Conservation (phyloP, 1,140 invertebrate species). For the Drosophila lacertosa region DNA sequence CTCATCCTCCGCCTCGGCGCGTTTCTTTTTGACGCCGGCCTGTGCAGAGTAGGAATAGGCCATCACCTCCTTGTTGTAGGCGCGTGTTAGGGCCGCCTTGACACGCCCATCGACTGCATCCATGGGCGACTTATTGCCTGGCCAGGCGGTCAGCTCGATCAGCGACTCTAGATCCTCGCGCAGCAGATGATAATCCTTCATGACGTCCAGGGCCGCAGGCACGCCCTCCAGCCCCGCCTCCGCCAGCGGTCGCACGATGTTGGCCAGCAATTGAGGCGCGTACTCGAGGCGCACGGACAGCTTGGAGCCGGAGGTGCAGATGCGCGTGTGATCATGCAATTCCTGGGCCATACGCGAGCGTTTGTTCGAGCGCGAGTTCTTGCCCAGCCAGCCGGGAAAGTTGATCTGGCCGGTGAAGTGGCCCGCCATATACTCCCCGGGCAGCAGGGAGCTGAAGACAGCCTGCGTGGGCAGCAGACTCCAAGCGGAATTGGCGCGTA, state of each 20-base stretch:
- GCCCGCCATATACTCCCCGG: conserved; percentile 93
- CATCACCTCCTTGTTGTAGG: conserved; percentile 93
- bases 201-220: conserved; percentile 88
- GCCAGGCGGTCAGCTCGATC: conserved; percentile 93
- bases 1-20: conserved; percentile 80
- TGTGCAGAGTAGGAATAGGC: conserved; percentile 89
- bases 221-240: conserved; percentile 89
- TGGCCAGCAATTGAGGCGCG: conserved; percentile 88
- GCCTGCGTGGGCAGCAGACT: conserved; percentile 95
- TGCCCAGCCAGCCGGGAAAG: conserved; percentile 98
- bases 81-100: conserved; percentile 96
- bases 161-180: conserved; percentile 96
- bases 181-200: conserved; percentile 93
- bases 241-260: conserved; percentile 90
- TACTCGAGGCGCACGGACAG: conserved; percentile 94
- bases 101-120: conserved; percentile 92
- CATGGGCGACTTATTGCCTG: conserved; percentile 90
- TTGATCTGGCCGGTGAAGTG: conserved; percentile 90
- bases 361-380: conserved; percentile 94
- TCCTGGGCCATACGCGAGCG: conserved; percentile 92
- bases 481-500: conserved; percentile 93
- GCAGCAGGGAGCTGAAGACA: conserved; percentile 95
- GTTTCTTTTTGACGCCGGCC: conserved; percentile 86
- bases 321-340: conserved; percentile 91
- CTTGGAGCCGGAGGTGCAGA: conserved; percentile 91